Evolutionary conservation across 2,797 vertebrate species (phyloP).

Genomic region (Gymnopithys bicolor): DNA sequence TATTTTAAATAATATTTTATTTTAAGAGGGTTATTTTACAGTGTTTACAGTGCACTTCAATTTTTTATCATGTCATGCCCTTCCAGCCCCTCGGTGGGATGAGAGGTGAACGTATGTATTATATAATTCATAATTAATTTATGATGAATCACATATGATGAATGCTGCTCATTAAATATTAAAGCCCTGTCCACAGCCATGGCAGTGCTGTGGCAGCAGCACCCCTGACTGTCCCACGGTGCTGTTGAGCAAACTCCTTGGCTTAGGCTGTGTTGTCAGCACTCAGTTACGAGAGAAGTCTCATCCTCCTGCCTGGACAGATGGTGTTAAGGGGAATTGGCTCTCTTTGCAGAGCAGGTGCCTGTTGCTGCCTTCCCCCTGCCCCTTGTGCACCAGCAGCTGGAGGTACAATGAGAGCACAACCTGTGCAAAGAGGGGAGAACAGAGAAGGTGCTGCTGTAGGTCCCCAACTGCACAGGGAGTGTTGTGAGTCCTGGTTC

Average conservation of each 20-base stretch:
- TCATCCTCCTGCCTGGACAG: background rate
- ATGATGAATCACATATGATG: slow-evolving; percentile 36
- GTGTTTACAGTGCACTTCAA: slow-evolving; percentile 25
- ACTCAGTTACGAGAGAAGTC: background rate
- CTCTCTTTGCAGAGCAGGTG: background rate
- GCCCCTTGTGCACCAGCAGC: background rate
- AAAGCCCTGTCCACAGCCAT: background rate
- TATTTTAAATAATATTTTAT: slow-evolving; percentile 34
- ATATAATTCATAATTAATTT: slow-evolving; percentile 65
- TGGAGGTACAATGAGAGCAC: background rate
- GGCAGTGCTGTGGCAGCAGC: background rate
- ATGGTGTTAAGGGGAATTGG: background rate
- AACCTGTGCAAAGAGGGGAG: background rate
- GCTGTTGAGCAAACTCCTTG: background rate
- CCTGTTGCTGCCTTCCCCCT: background rate
- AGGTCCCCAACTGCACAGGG: background rate
- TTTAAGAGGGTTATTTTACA: slow-evolving; percentile 19
- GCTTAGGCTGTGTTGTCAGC: background rate
- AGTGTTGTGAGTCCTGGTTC: background rate
- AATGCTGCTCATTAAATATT: slow-evolving; percentile 56
- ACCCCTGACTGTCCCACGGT: background rate
- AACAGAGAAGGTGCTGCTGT: background rate
- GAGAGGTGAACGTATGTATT: slow-evolving; percentile 34
- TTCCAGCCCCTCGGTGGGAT: slow-evolving; percentile 5
- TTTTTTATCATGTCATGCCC: slow-evolving; percentile 44